These are phyloP conservation scores for Isaurus tuberculatus DNA, from an alignment of 92 coral and sea anemone species.

Conservation along the genomic window DNA sequence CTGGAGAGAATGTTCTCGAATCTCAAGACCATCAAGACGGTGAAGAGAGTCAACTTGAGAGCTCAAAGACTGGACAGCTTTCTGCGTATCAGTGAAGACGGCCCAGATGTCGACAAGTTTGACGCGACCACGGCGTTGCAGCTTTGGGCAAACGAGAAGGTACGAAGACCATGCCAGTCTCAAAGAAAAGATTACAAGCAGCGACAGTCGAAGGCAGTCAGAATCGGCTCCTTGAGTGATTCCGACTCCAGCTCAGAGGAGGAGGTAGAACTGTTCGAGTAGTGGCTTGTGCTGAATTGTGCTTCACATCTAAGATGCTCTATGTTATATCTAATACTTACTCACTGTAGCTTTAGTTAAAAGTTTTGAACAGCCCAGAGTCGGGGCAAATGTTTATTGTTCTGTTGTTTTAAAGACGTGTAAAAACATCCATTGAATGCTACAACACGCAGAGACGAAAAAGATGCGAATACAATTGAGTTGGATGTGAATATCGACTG, in stretches of 20 bases:
- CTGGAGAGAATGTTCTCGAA: slow-evolving; percentile 31
- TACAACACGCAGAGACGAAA: slow-evolving; percentile 16
- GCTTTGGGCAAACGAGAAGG: slow-evolving; percentile 33
- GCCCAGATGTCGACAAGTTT: slow-evolving; percentile 32
- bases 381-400: slow-evolving; percentile 15
- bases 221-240: slow-evolving; percentile 17
- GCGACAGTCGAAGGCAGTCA: slow-evolving; percentile 18
- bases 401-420: slow-evolving; percentile 14
- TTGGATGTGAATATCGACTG: slow-evolving; percentile 15
- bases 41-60: slow-evolving; percentile 30
- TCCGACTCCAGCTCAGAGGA: slow-evolving; percentile 18
- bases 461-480: slow-evolving; percentile 14
- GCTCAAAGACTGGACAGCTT: slow-evolving; percentile 32
- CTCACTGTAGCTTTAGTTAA: slow-evolving; percentile 14
- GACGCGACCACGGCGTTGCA: slow-evolving; percentile 35
- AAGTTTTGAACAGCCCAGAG: slow-evolving; percentile 16
- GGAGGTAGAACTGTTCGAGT: slow-evolving; percentile 17
- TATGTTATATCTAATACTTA: slow-evolving; percentile 11
- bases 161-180: slow-evolving; percentile 32
- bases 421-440: slow-evolving; percentile 13
- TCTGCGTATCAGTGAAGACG: slow-evolving; percentile 32
- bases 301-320: slow-evolving; percentile 13
- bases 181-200: slow-evolving; percentile 22
- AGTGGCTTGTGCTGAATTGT: slow-evolving; percentile 16
- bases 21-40: slow-evolving; percentile 32